Percentiles rank a stretch among this genome's conserved stretches.
Conservation (phyloP, 2,113 vertebrate species). For the Tachysurus fulvidraco region DNA sequence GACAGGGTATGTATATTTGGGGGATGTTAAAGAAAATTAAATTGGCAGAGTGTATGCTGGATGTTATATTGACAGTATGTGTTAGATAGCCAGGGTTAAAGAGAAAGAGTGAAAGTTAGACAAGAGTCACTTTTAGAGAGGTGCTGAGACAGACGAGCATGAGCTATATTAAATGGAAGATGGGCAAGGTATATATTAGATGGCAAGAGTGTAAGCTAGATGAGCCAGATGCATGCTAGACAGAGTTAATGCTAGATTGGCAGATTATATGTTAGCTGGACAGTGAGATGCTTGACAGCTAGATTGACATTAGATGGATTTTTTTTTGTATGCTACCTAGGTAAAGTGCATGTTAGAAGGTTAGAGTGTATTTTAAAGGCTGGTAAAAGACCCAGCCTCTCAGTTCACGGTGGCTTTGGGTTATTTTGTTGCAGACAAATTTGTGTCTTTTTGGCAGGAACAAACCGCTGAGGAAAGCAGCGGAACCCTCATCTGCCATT, state of each 20-base stretch:
- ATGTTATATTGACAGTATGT: not conserved
- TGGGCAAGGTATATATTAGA: not conserved
- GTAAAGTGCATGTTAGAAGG: not conserved
- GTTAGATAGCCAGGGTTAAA: not conserved
- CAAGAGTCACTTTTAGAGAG: not conserved
- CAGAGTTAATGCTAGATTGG: conserved; percentile 3
- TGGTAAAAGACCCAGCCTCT: not conserved
- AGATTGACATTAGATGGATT: not conserved
- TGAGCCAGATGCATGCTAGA: conserved; percentile 8
- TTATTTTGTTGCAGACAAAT: conserved; percentile 8
- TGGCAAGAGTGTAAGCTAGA: not conserved
- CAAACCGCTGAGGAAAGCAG: conserved; percentile 21
- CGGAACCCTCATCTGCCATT: conserved; percentile 37
- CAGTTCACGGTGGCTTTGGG: not conserved
- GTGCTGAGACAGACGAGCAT: not conserved
- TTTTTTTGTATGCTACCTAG: not conserved
- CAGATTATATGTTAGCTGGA: not conserved
- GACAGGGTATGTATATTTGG: not conserved
- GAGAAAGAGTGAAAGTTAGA: not conserved
- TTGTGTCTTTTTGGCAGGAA: not conserved
- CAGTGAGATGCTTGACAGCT: not conserved
- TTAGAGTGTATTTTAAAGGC: conserved; percentile 21
- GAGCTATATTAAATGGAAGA: not conserved
- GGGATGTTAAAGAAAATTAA: not conserved
- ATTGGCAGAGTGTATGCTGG: not conserved